phyloP scores from a whole-genome alignment of 23 tunicate genomes.

The Diplosoma virens region DNA sequence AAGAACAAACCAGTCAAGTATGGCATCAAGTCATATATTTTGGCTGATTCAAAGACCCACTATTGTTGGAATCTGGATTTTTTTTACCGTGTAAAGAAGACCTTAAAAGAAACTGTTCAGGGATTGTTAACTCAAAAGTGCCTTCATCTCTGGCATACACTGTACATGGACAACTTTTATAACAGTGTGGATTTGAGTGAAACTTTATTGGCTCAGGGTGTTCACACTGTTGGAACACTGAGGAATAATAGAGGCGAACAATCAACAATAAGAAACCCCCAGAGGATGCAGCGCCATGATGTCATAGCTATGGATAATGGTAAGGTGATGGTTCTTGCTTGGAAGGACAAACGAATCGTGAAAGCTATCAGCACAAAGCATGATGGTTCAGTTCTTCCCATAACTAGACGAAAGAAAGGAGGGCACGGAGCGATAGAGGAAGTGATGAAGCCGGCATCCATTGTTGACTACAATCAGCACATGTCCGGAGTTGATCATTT shows the following conservation, averaged over 20 bases:
- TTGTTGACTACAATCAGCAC: conserved; percentile 26
- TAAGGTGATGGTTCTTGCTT: conserved; percentile 17
- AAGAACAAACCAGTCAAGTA: conserved; percentile 37
- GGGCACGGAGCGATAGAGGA: conserved; percentile 3
- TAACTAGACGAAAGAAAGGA: conserved; percentile 15
- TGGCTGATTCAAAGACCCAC: conserved; percentile 25
- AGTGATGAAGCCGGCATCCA: conserved; percentile 17
- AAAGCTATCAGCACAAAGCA: conserved; percentile 46
- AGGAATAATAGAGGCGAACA: conserved; percentile 8
- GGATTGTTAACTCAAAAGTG: conserved; percentile 35
- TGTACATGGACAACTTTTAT: conserved; percentile 41
- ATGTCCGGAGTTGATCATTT: conserved; percentile 38
- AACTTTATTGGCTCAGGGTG: not conserved
- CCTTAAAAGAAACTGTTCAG: conserved; percentile 26
- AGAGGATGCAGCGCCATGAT: not conserved
- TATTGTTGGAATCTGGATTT: conserved; percentile 39
- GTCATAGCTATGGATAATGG: conserved; percentile 15
- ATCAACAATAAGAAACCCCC: not conserved
- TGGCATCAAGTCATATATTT: conserved; percentile 45
- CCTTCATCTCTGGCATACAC: conserved; percentile 12
- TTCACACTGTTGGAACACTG: conserved; percentile 31
- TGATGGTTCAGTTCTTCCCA: not conserved
- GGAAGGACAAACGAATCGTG: conserved; percentile 40
- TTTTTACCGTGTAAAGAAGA: conserved; percentile 3
- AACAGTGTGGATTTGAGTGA: conserved; percentile 37